phyloP scores from a whole-genome alignment of 2,113 vertebrate species.

The Vanacampus margaritifer region DNA sequence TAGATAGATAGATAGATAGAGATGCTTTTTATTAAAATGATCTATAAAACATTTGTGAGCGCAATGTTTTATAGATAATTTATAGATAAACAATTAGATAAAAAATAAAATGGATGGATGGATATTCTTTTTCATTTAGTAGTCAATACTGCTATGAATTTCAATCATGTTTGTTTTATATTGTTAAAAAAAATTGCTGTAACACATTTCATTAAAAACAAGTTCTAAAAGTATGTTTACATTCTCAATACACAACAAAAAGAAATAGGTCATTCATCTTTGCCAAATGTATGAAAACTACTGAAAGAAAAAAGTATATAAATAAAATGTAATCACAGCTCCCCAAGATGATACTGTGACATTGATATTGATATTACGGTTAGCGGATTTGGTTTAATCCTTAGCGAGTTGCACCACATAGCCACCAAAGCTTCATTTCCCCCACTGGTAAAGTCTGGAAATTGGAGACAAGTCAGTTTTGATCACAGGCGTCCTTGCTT shows the following conservation, averaged over 20 bases:
- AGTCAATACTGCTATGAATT: too few relatives aligned
- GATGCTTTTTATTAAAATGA: too few relatives aligned
- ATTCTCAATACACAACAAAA: background rate
- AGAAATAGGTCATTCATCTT: background rate
- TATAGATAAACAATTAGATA: too few relatives aligned
- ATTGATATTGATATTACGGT: conserved; percentile 28
- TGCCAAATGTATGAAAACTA: background rate
- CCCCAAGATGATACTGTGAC: conserved; percentile 23
- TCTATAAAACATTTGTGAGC: too few relatives aligned
- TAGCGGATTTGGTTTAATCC: conserved; percentile 41
- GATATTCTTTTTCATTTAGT: too few relatives aligned
- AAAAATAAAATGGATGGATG: too few relatives aligned
- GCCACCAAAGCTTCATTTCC: conserved; percentile 10
- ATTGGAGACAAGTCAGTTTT: conserved; percentile 21
- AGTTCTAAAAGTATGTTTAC: background rate
- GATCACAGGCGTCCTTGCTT: conserved; percentile 25
- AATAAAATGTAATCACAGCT: conserved; percentile 34
- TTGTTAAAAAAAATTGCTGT: too few relatives aligned
- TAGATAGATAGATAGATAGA: too few relatives aligned
- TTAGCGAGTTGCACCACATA: conserved; percentile 12
- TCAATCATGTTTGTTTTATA: background rate
- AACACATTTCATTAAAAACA: too few relatives aligned
- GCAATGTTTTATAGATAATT: too few relatives aligned
- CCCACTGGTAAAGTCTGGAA: conserved; percentile 18
- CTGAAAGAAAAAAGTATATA: conserved; percentile 8